Evolutionary conservation across 2,797 vertebrate species (phyloP), one percentile per base, ranked within the genome.

Genomic region (Saxicola maurus): DNA sequence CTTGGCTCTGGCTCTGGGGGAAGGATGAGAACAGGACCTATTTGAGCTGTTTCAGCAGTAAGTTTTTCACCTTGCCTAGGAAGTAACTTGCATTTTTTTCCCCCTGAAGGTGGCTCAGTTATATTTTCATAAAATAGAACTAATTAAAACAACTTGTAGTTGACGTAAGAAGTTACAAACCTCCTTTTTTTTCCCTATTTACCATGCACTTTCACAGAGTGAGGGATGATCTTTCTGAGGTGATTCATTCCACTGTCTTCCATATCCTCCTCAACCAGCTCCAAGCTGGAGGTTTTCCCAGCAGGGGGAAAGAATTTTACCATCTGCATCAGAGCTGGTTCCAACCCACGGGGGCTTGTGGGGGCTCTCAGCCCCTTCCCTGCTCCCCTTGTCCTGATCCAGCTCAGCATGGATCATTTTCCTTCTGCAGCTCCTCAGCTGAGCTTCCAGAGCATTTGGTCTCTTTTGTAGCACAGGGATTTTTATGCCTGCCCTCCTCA

Each of bases 221-320:
- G 68, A 87, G 61, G 83, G 61, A 25, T 82, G 78, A 90, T 94
- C 72, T 90, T 82, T 56, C 43, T 43, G 28, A 48, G 71, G 69
- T 91, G 89, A 92, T 91, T 94, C 83, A 90, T 82, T 60, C 43
- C 45, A 52, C 57, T 87, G 56, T 89, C 91, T 90, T 67, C 75
- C 71, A 38, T 59, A 30, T 83, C 73, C 73, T 59, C 53, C 67
- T 30, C 31, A 48, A 42, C 25, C 82, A 69, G 86, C 93, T 90
- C 72, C 46, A 33, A 61, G 69, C 52, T 95, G 93, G 93, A 92
- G 89, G 40, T 42, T 71, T 80, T 84, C 86, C 89, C 90, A 93
- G 79, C 23, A 4, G 10, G 42, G 23, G 20, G 14, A n/a, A 51
- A 74, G 69, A 37, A 1, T 75, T 78, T 46, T 82, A 33, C 92